Evolutionary conservation across 2,113 vertebrate genomes (phyloP).

Genomic region (Elanoides forficatus): DNA sequence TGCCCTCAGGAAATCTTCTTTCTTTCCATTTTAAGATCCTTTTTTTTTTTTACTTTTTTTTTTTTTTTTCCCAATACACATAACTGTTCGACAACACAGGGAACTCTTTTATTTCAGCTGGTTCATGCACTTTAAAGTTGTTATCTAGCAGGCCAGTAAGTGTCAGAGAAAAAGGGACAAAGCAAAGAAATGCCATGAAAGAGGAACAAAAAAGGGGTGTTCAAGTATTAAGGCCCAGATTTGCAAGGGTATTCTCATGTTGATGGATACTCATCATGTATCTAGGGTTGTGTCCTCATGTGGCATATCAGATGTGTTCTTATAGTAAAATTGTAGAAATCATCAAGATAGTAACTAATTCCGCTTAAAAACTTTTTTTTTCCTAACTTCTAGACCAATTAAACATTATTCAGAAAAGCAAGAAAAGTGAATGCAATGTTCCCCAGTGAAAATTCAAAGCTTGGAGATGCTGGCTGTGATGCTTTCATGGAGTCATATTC

Average conservation of each 20-base stretch:
- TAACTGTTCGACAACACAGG: background rate
- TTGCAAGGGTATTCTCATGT: background rate
- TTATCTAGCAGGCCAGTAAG: background rate
- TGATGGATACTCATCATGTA: background rate
- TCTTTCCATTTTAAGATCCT: background rate
- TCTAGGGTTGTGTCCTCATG: background rate
- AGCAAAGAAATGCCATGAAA: background rate
- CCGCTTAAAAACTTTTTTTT: accelerated
- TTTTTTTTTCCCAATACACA: background rate
- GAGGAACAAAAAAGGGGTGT: background rate
- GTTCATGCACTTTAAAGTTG: background rate
- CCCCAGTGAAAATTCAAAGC: background rate
- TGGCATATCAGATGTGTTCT: accelerated
- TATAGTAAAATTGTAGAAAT: background rate
- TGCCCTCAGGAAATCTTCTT: background rate
- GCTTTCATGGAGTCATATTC: background rate
- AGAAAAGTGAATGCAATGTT: background rate
- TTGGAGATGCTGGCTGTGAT: background rate
- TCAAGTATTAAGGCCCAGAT: background rate
- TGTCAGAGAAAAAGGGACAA: background rate
- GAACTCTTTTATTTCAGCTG: background rate
- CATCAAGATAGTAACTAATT: background rate
- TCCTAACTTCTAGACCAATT: background rate
- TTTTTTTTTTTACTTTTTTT: too few species aligned
- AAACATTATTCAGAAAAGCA: background rate